Percentiles rank a stretch among this genome's conserved stretches.
phyloP scores from a whole-genome alignment of 2,113 vertebrate species.

The Chionis minor region DNA sequence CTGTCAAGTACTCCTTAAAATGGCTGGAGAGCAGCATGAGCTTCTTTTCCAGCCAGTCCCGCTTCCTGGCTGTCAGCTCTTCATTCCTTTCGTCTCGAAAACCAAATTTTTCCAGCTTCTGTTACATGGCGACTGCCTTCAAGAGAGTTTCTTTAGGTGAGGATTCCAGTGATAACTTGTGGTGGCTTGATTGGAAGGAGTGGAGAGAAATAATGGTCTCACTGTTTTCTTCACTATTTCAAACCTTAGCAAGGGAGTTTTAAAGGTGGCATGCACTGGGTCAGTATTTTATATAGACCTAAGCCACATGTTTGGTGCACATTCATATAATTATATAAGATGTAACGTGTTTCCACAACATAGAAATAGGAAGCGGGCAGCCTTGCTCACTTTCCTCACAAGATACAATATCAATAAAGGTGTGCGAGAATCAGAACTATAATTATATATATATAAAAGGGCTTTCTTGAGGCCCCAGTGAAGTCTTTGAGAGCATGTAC shows the following conservation, averaged over 20 bases:
- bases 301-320: fast-evolving
- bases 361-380: not conserved
- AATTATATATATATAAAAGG: not conserved
- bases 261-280: not conserved
- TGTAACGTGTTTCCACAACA: not conserved
- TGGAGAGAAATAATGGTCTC: not conserved
- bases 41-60: not conserved
- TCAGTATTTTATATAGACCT: not conserved
- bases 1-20: not conserved
- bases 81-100: not conserved
- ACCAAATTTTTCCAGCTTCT: not conserved
- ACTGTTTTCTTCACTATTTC: not conserved
- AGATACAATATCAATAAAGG: not conserved
- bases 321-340: not conserved
- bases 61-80: not conserved
- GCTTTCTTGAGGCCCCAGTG: not conserved
- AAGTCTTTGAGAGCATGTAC: not conserved
- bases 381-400: not conserved
- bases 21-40: not conserved
- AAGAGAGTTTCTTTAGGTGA: not conserved
- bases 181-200: not conserved
- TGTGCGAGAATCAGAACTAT: not conserved
- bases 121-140: not conserved
- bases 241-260: not conserved
- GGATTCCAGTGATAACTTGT: not conserved